Evolutionary conservation across 2,113 vertebrate species (phyloP).

Genomic region (Loxodonta africana): DNA sequence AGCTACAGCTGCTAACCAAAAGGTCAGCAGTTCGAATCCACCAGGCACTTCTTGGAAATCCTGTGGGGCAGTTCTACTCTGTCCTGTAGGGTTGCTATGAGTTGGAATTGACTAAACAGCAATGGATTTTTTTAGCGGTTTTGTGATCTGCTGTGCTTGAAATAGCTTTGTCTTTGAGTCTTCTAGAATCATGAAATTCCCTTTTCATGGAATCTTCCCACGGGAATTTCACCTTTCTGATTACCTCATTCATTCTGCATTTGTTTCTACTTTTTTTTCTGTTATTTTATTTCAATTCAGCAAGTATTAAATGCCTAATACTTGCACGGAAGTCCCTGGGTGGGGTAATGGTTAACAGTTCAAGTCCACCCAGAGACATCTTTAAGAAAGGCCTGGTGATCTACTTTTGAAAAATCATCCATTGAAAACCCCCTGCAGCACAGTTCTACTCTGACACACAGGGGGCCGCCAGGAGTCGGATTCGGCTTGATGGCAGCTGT

Average conservation of each 20-base stretch:
- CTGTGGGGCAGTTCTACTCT: too few relatives aligned
- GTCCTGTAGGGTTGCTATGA: too few relatives aligned
- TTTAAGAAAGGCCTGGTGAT: too few relatives aligned
- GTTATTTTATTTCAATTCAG: conserved; percentile 6
- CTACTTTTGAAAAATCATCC: background rate
- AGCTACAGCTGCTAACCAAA: too few relatives aligned
- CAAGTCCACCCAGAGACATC: too few relatives aligned
- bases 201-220: background rate
- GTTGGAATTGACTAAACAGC: too few relatives aligned
- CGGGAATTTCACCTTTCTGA: background rate
- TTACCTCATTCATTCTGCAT: background rate
- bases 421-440: background rate
- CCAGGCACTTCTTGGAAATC: too few relatives aligned
- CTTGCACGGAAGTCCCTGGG: background rate
- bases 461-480: background rate
- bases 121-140: too few relatives aligned
- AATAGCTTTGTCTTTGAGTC: background rate
- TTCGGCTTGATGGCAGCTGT: background rate
- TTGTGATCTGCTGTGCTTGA: background rate
- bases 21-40: too few relatives aligned
- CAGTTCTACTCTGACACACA: background rate
- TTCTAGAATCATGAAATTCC: conserved; percentile 1
- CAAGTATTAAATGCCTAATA: background rate
- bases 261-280: background rate
- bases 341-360: background rate